Evolutionary conservation across 1,140 invertebrate genomes (phyloP).

Genomic region (Mactra quadrangularis): DNA sequence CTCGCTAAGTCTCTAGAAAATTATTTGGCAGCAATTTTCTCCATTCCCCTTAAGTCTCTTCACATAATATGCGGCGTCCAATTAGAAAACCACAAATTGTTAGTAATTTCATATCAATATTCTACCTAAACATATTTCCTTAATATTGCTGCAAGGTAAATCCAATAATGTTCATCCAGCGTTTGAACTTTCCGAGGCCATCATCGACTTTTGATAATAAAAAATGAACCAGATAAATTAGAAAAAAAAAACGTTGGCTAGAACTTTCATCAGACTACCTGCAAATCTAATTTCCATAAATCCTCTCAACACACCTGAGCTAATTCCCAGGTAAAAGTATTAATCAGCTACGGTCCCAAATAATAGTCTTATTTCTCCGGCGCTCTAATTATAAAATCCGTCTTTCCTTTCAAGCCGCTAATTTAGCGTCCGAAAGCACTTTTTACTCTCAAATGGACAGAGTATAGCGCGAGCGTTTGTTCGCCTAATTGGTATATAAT

Average conservation of each 20-base stretch:
- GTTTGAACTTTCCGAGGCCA: neutral
- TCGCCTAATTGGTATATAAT: constrained; percentile 55
- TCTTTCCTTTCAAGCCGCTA: constrained; percentile 49
- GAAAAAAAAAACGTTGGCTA: too few species aligned
- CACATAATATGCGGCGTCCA: neutral
- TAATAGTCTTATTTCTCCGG: constrained; percentile 46
- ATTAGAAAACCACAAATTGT: constrained; percentile 1
- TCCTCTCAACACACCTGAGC: constrained; percentile 32
- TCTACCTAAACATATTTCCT: neutral
- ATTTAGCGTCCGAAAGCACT: constrained; percentile 57
- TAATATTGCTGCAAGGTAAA: neutral
- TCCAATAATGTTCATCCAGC: neutral
- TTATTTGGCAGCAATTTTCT: too few species aligned
- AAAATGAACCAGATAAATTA: neutral
- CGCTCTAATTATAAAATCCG: constrained; percentile 48
- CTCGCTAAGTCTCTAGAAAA: too few species aligned
- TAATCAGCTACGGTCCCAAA: constrained; percentile 45
- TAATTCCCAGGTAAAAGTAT: constrained; percentile 52
- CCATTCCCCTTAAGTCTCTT: neutral
- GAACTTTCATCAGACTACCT: constrained; percentile 1
- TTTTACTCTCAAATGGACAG: constrained; percentile 35
- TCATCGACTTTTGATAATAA: constrained; percentile 1
- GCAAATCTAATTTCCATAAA: constrained; percentile 33
- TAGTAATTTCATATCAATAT: constrained; percentile 2
- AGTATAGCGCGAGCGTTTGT: constrained; percentile 39